Base-by-base conservation (phyloP, 2,113 vertebrate genomes). In the Rhegmatorhina hoffmannsi region DNA sequence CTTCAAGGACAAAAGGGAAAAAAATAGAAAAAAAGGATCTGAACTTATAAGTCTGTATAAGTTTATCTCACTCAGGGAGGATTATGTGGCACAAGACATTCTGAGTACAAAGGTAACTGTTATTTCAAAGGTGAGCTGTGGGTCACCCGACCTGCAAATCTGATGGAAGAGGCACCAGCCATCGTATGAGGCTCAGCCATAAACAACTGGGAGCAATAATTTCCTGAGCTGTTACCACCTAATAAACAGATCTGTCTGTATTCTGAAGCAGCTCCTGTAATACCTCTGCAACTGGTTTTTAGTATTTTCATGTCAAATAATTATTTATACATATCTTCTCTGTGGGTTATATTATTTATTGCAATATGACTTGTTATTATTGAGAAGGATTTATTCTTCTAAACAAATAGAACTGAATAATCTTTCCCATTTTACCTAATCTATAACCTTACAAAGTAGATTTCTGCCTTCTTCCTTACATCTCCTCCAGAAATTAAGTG, bases 301-400 rank as follows among this genome's bases (percentile, higher is more conserved):
- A 53, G 29, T 82, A 56, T 91, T 94, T 85, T 59, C 24, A 17
- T 94, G 55, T 56, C 16, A 79, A 63, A 60, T 24, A 87, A 53
- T 50, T 63, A 46, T 77, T 87, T 87, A 43, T 58, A 24, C 19
- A 2, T 74, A 55, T 14, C 25, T 69, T 25, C 33, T 67, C 23
- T 63, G 33, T 2, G 6, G 17, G 34, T 84, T 92, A 23, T 64
- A 5, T 66, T 77, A 62, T 33, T 90, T 72, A 78, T 89, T 84
- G 26, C 33, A 49, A 4, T 69, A 26, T 78, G 29, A 31, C 26
- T 58, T 70, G 9, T 36, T 85, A 6, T 58, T 66, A 23, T 40
- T 77, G 34, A 72, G 60, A 66, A 62, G 24, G 19, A 44, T 86
- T 80, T 88, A 25, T 73, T 84, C 11, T 74, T 93, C 40, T 73